These are phyloP conservation scores for Sacculina carcini DNA, from an alignment of 2,888 invertebrate genomes.

Conservation along the genomic window DNA sequence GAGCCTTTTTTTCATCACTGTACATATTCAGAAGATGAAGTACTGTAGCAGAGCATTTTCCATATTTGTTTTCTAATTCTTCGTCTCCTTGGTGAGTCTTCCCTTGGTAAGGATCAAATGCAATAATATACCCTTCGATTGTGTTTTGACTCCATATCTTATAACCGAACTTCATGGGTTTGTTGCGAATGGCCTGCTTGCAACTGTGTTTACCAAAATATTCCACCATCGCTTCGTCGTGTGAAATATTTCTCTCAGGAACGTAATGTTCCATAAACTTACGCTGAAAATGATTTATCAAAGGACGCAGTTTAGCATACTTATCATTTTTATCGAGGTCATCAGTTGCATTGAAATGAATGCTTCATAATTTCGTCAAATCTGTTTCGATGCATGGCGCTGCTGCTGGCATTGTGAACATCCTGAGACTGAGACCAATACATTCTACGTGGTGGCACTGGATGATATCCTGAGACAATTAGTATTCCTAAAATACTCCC, in stretches of 20 bases:
- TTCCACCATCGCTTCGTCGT: slow-evolving; percentile 17
- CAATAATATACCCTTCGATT: slow-evolving; percentile 16
- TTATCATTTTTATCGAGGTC: slow-evolving; percentile 14
- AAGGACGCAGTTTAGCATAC: slow-evolving; percentile 15
- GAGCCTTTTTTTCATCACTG: slow-evolving; percentile 8
- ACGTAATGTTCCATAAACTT: slow-evolving; percentile 13
- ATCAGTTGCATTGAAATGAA: slow-evolving; percentile 15
- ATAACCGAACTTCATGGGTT: slow-evolving; percentile 18
- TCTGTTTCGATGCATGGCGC: slow-evolving; percentile 5
- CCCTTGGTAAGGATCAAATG: slow-evolving; percentile 17
- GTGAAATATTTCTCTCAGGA: slow-evolving; percentile 12
- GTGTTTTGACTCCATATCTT: slow-evolving; percentile 17
- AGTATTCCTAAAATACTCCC: background rate
- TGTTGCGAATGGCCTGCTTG: slow-evolving; percentile 17
- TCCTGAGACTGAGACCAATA: background rate
- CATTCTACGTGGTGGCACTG: background rate
- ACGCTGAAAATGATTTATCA: slow-evolving; percentile 13
- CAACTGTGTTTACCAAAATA: too few species aligned
- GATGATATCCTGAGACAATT: too few species aligned
- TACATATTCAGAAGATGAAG: slow-evolving; percentile 12
- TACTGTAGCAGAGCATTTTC: slow-evolving; percentile 8
- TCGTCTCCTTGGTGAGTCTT: slow-evolving; percentile 10
- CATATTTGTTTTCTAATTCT: slow-evolving; percentile 9
- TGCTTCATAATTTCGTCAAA: slow-evolving; percentile 13
- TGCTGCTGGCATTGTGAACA: slow-evolving; percentile 2